Base-by-base conservation (phyloP, 1,140 invertebrate genomes). In the Drosophila kikkawai region DNA sequence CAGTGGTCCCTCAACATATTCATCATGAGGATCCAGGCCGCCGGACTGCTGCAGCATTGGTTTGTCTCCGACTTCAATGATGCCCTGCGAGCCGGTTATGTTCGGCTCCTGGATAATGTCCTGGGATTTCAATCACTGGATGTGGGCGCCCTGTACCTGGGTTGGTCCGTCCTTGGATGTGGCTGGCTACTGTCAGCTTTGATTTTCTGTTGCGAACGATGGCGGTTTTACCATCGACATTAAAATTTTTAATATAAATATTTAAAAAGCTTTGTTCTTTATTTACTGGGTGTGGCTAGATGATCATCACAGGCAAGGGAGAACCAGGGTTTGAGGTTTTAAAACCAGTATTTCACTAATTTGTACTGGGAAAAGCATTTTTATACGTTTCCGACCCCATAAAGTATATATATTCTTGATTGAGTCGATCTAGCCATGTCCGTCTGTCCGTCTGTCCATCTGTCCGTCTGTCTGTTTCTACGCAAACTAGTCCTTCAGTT, bases 31-130 rank as follows among this genome's bases (percentile, higher is more conserved):
- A 75, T 92, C 0, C 91, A 92, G 58, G 65, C 50, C 17, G 75
- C 76, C 0, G 91, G 91, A 0, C 63, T 91, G 7, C 69, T 80
- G 11, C 51, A 79, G 17, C 75, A 92, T 17, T 92, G 87, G 83
- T 17, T 82, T 13, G 74, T 79, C 3, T 85, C 79, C 26, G 86
- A 92, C 8, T 92, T 92, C 29, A 85, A 80, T 29, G 91, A 92
- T 70, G 91, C 91, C 0, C 17, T 92, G 17, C 55, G 73, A 1
- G 86, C 79, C 4, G 86, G 83, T 9, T 92, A 85, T 32, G 86
- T 92, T 4, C 77, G 66, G 1, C 64, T 90, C 13, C 68, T 90
- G 17, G 81, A 90, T 32, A 91, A 91, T 69, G 50, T 63, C 8
- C 41, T 80, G 5, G 57, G 58, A 12, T 82, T 91, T 15, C 84